A percentile compares a stretch with the other conserved stretches of the same genome.
Conservation (phyloP, 2,888 invertebrate genomes). For the Tholera decimalis region DNA sequence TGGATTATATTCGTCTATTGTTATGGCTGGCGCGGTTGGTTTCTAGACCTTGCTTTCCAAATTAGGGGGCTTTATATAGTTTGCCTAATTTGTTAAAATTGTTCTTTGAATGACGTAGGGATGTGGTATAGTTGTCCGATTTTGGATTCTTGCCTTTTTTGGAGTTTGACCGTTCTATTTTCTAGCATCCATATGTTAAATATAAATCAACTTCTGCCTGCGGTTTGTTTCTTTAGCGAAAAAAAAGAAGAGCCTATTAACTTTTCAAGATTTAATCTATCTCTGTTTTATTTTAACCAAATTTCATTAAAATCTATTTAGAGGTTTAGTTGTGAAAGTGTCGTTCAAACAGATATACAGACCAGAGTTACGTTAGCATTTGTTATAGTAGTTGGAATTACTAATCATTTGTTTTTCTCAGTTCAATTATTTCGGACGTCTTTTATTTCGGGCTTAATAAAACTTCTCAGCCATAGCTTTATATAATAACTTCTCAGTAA, state of each 20-base stretch:
- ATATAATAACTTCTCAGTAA: not conserved
- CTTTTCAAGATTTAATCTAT: too few species aligned
- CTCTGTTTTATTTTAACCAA: too few species aligned
- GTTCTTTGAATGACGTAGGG: not conserved
- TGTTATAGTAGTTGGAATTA: too few species aligned
- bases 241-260: too few species aligned
- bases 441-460: slow-evolving; percentile 5
- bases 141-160: not conserved
- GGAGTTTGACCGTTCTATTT: not conserved
- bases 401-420: not conserved
- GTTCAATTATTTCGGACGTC: not conserved
- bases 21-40: not conserved
- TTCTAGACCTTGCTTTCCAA: slow-evolving; percentile 25
- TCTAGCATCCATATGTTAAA: too few species aligned
- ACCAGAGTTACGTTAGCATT: too few species aligned
- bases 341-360: too few species aligned
- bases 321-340: too few species aligned
- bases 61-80: not conserved
- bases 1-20: slow-evolving; percentile 33
- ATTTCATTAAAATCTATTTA: too few species aligned
- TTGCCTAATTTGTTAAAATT: slow-evolving; percentile 1
- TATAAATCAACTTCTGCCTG: too few species aligned
- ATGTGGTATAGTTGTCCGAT: not conserved
- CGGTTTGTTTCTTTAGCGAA: too few species aligned
- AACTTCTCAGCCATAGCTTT: not conserved